phyloP scores from a whole-genome alignment of 2,888 invertebrate species.

The Microctonus brassicae region DNA sequence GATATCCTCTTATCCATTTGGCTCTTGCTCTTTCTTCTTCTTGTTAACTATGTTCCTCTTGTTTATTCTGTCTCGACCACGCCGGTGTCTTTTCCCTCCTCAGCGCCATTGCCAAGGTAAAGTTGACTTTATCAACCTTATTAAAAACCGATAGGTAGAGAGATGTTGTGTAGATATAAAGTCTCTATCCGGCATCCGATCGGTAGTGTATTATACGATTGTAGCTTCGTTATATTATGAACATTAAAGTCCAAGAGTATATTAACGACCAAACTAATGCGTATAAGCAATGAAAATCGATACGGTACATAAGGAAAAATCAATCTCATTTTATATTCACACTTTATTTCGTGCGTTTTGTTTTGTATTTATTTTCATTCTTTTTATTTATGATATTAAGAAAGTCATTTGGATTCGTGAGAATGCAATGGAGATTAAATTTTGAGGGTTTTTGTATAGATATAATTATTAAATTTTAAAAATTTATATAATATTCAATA shows the following conservation, averaged over 20 bases:
- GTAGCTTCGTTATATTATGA: neutral
- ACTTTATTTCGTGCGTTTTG: neutral
- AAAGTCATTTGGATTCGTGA: too few species aligned
- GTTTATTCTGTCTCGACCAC: slow-evolving; percentile 8
- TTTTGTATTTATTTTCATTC: neutral
- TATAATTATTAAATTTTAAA: too few species aligned
- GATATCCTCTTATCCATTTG: slow-evolving; percentile 1
- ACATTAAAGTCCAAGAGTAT: neutral
- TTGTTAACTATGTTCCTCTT: neutral
- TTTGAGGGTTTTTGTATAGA: too few species aligned
- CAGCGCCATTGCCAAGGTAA: slow-evolving; percentile 38
- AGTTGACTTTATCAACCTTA: slow-evolving; percentile 68
- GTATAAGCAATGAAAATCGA: neutral
- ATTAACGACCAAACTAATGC: slow-evolving; percentile 14
- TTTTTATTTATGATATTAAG: too few species aligned
- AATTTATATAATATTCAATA: too few species aligned
- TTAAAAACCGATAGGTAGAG: slow-evolving; percentile 64
- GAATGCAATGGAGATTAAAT: too few species aligned
- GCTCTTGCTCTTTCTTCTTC: slow-evolving; percentile 17
- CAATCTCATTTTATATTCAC: neutral
- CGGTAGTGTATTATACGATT: neutral
- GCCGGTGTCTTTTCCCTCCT: slow-evolving; percentile 10
- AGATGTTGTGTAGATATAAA: slow-evolving; percentile 62
- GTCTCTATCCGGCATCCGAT: slow-evolving; percentile 54
- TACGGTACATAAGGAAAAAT: neutral